Evolutionary conservation across 1,140 invertebrate genomes (phyloP).

Genomic region (Pseudomyrmex flavicornis): DNA sequence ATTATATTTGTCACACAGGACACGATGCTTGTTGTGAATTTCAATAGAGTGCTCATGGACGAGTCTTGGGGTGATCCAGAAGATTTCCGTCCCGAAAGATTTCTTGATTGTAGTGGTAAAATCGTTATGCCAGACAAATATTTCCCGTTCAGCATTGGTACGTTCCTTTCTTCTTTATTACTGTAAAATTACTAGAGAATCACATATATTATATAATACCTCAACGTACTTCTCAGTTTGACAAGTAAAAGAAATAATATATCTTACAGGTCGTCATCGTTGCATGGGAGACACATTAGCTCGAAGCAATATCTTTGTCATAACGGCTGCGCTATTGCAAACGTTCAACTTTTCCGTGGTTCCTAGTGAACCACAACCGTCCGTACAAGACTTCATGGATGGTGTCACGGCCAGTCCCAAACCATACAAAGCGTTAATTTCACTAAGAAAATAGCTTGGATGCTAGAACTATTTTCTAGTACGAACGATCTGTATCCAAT

Average conservation of each 20-base stretch:
- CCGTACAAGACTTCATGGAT: slow-evolving; percentile 87
- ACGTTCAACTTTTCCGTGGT: slow-evolving; percentile 89
- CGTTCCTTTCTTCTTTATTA: slow-evolving; percentile 38
- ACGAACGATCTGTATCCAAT: background rate
- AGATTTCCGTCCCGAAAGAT: slow-evolving; percentile 91
- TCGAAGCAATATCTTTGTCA: slow-evolving; percentile 94
- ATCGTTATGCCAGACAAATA: slow-evolving; percentile 89
- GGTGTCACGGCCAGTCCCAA: slow-evolving; percentile 91
- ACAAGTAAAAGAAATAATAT: background rate
- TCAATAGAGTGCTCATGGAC: slow-evolving; percentile 91
- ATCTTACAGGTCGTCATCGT: slow-evolving; percentile 88
- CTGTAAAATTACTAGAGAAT: slow-evolving; percentile 3
- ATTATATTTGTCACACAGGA: slow-evolving; percentile 84
- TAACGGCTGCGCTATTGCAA: slow-evolving; percentile 92
- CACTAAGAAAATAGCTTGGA: slow-evolving; percentile 81
- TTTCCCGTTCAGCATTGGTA: slow-evolving; percentile 92
- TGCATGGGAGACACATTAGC: slow-evolving; percentile 95
- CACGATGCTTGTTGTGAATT: slow-evolving; percentile 94
- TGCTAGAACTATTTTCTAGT: background rate
- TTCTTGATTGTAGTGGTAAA: slow-evolving; percentile 88
- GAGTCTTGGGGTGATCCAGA: slow-evolving; percentile 90
- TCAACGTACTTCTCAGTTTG: background rate
- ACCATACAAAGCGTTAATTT: slow-evolving; percentile 89
- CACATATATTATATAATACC: background rate
- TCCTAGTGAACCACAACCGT: slow-evolving; percentile 87